Percentiles rank a stretch among this genome's conserved stretches.
Conservation (phyloP, 2,113 vertebrate species). For the Dasyprocta punctata region DNA sequence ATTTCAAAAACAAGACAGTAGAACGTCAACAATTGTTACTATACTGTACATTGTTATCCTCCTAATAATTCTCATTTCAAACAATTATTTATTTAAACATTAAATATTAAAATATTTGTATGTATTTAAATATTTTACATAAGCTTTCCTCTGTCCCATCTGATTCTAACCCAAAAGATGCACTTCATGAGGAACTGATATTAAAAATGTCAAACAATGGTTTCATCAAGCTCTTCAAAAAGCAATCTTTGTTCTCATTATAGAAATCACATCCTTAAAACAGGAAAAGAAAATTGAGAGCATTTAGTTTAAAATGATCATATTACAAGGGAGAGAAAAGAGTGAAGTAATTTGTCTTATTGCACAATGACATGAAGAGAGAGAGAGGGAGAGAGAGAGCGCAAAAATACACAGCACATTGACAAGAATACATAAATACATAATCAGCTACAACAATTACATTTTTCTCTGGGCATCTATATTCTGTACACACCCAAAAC, state of each 20-base stretch:
- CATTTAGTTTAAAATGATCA: neutral
- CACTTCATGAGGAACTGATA: neutral
- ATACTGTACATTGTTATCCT: too few relatives aligned
- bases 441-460: neutral
- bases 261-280: neutral
- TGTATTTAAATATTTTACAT: neutral
- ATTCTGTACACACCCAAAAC: neutral
- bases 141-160: neutral
- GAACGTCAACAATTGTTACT: too few relatives aligned
- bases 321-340: neutral
- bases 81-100: neutral
- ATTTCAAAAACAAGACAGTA: too few relatives aligned
- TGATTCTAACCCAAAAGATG: neutral
- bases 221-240: neutral
- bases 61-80: neutral
- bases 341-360: neutral
- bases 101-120: constrained; percentile 1
- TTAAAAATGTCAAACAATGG: neutral
- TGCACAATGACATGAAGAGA: neutral
- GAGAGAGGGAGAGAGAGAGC: neutral
- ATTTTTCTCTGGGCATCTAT: neutral
- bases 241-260: constrained; percentile 7
- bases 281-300: neutral
- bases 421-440: neutral
- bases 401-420: neutral